phyloP scores from a whole-genome alignment of 2,888 invertebrate species.

The Marasmarcha lunaedactyla region DNA sequence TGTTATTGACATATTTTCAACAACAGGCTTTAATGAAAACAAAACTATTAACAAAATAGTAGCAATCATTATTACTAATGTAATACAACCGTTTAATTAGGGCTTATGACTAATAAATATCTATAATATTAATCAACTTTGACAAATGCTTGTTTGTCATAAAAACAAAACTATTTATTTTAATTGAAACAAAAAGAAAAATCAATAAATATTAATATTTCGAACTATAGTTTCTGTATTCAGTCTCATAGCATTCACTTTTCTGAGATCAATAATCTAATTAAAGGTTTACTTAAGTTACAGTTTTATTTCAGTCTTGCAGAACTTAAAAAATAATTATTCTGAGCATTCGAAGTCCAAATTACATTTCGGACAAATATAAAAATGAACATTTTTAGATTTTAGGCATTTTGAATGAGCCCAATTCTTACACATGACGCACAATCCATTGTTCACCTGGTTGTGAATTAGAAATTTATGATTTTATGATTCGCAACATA shows the following conservation, averaged over 20 bases:
- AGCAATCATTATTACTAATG: not conserved
- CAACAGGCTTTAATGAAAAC: not conserved
- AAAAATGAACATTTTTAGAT: constrained; percentile 1
- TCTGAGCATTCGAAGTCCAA: constrained; percentile 1
- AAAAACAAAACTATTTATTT: not conserved
- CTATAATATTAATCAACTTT: not conserved
- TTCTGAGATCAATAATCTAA: no score
- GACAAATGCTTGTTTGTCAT: no score
- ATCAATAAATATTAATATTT: not conserved
- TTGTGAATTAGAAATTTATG: constrained; percentile 4
- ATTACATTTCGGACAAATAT: constrained; percentile 6
- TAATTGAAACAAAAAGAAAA: not conserved
- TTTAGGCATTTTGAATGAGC: constrained; percentile 6
- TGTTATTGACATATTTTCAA: constrained; percentile 2
- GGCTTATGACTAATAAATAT: constrained; percentile 1
- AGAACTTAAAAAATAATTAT: no score
- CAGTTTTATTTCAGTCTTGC: no score
- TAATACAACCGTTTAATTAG: not conserved
- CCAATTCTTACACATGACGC: constrained; percentile 6
- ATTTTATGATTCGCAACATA: constrained; percentile 5
- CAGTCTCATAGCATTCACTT: not conserved
- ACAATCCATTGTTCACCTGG: constrained; percentile 8
- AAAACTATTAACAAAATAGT: not conserved
- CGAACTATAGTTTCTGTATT: not conserved
- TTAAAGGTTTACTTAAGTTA: no score